These are phyloP conservation scores for Drosophila niveifrons DNA, from an alignment of 2,888 invertebrate species.

Conservation along the genomic window DNA sequence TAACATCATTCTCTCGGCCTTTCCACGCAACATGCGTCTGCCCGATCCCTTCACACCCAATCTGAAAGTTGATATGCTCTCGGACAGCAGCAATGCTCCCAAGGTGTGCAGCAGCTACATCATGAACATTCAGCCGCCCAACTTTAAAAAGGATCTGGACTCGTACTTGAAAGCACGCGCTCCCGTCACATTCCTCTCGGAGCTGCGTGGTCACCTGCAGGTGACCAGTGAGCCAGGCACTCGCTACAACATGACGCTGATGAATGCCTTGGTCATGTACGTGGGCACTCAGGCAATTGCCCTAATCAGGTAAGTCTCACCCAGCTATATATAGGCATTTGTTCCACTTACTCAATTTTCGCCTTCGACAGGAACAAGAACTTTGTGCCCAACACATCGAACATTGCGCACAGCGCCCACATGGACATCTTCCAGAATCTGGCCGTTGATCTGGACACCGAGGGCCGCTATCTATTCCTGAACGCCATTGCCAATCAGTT, in stretches of 20 bases:
- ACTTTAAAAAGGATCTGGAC: slow-evolving; percentile 98
- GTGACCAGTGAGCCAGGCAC: slow-evolving; percentile 95
- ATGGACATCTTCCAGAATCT: slow-evolving; percentile 99
- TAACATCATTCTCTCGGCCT: slow-evolving; percentile 98
- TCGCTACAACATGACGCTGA: slow-evolving; percentile 96
- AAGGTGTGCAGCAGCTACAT: slow-evolving; percentile 95
- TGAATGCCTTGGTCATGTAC: slow-evolving; percentile 98
- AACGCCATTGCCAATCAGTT: slow-evolving; percentile 99
- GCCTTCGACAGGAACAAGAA: slow-evolving; percentile 90
- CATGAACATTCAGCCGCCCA: slow-evolving; percentile 93
- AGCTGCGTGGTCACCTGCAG: slow-evolving; percentile 95
- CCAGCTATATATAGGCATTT: not conserved
- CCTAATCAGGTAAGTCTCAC: slow-evolving; percentile 87
- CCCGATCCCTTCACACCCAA: slow-evolving; percentile 99
- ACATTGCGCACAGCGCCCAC: slow-evolving; percentile 99
- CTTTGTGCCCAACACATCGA: slow-evolving; percentile 97
- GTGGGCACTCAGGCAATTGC: slow-evolving; percentile 98
- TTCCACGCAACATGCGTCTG: slow-evolving; percentile 98
- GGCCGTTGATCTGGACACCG: slow-evolving; percentile 98
- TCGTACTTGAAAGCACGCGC: slow-evolving; percentile 97
- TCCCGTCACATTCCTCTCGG: slow-evolving; percentile 97
- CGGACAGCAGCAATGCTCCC: slow-evolving; percentile 95
- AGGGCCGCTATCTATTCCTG: slow-evolving; percentile 97
- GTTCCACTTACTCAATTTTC: not conserved
- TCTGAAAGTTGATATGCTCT: slow-evolving; percentile 95